These are phyloP conservation scores for Xiphophorus birchmanni DNA, from an alignment of 2,797 vertebrate genomes.

Conservation along the genomic window DNA sequence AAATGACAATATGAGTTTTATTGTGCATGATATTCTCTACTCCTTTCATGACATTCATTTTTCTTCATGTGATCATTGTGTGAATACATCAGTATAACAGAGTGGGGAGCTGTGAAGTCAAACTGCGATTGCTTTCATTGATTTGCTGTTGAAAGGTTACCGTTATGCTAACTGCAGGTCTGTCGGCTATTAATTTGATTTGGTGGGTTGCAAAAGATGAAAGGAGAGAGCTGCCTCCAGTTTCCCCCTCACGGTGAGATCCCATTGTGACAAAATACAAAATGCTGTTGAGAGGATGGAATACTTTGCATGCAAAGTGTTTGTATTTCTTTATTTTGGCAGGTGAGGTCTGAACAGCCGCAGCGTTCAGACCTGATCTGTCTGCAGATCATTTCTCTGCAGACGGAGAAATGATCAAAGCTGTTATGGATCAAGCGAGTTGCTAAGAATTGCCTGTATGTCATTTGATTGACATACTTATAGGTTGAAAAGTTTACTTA, in stretches of 20 bases:
- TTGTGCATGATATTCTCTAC: background rate
- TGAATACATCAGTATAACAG: constrained; percentile 9
- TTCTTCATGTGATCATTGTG: background rate
- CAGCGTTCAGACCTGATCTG: constrained; percentile 8
- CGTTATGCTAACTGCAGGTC: constrained; percentile 12
- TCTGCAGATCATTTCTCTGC: constrained; percentile 1
- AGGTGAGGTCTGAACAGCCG: constrained; percentile 8
- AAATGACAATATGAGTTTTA: background rate
- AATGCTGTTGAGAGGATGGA: constrained; percentile 22
- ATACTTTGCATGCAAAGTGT: constrained; percentile 13
- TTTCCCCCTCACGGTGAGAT: constrained; percentile 60
- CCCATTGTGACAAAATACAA: constrained; percentile 51
- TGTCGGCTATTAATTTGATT: constrained; percentile 51
- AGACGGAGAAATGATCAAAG: constrained; percentile 40
- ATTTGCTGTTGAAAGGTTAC: constrained; percentile 13
- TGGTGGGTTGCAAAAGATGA: constrained; percentile 59
- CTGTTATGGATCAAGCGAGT: constrained; percentile 17
- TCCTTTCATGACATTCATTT: constrained; percentile 4
- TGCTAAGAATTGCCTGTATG: background rate
- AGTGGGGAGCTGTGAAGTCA: constrained; percentile 26
- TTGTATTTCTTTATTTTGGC: constrained; percentile 24
- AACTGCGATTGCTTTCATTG: constrained; percentile 20
- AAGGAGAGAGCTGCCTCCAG: constrained; percentile 57
- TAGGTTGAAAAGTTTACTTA: background rate
- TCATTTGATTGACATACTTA: background rate